Base-by-base conservation (phyloP, 2,888 invertebrate species). In the Phaonia tiefii region DNA sequence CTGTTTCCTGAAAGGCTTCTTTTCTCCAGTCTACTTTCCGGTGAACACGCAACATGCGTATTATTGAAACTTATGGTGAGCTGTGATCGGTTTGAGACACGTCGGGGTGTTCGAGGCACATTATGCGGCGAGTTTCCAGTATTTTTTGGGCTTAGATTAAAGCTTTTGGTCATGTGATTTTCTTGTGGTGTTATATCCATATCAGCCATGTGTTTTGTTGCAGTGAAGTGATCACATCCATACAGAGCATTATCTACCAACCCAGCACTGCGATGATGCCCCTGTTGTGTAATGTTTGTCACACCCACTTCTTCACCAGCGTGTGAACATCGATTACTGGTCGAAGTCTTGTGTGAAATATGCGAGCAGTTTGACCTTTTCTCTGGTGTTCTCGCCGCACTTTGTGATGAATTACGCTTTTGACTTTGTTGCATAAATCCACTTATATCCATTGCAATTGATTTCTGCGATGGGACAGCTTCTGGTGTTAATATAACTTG, bases 401-500 rank as follows among this genome's bases (percentile, higher is more conserved):
- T 20, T 3, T 49, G 5, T 4, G 20, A 10, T 13, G 7, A 17
- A 10, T 49, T 49, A 3, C 10, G 20, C 20, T n/a, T 20, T 49
- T 20, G 20, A 2, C 3, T 15, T 17, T 63, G 56, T 10, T 66
- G 26, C 44, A 10, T 7, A 20, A 20, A 20, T 20, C 20, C 5
- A 49, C 20, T 49, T 49, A 20, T 20, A 20, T 20, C 8, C 2
- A 8, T 67, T 5, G 37, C 15, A 11, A 3, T n/a, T n/a, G n/a
- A n/a, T n/a, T n/a, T n/a, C n/a, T n/a, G n/a, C n/a, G n/a, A 25
- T 0, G 54, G 42, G n/a, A 42, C 42, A n/a, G n/a, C n/a, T 2
- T 74, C 37, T 42, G 70, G 79, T 4, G 65, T 77, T 42, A 75
- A 56, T 26, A 76, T 31, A 5, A 78, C 74, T 31, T 79, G 73